Evolutionary conservation across 1,140 invertebrate genomes (phyloP), one percentile per base, ranked within the genome.

Genomic region (Aphelinus certus): DNA sequence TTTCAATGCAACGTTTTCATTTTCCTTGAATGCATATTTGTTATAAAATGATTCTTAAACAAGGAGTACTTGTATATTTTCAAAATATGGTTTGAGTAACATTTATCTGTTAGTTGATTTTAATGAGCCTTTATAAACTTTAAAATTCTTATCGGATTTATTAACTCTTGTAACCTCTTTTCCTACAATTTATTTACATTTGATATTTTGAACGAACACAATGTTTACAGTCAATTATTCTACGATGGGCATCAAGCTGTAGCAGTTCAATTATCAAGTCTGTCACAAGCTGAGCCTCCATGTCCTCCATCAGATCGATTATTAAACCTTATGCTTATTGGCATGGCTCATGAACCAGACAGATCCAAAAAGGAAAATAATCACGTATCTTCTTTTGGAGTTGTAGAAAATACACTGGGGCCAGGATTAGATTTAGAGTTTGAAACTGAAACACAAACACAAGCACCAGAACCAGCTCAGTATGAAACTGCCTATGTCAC

Each of bases 401-500:
- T 89, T 2, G 91, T 91, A 43, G 93, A 94, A 78, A 94, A 94
- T 82, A 88, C 93, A 47, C 88, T 95, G 3, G 93, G 95, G 26
- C 90, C 94, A 42, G 97, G 97, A 4, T 92, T 98, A 79, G 98
- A 92, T 90, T 91, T 99, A 62, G 98, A 99, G 88, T 99, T 94
- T 88, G 97, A 99, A 86, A 97, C 97, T 58, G 97, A 99, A 87
- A 93, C 95, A 0, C 92, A 92, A 3, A 92, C 94, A 0, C 90
- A 96, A 55, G 97, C 97, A 0, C 96, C 97, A 0, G 97, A 98
- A 84, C 96, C 96, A 46, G 96, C 96, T 0, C 91, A 95, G 9
- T 99, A 99, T 86, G 98, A 99, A 89, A 99, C 98, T 0, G 97
- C 97, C 2, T 99, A 99, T 86, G 97, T 99, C 1, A 99, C 98